Evolutionary conservation across 2,797 vertebrate genomes (phyloP).

Genomic region (Tapirus indicus): DNA sequence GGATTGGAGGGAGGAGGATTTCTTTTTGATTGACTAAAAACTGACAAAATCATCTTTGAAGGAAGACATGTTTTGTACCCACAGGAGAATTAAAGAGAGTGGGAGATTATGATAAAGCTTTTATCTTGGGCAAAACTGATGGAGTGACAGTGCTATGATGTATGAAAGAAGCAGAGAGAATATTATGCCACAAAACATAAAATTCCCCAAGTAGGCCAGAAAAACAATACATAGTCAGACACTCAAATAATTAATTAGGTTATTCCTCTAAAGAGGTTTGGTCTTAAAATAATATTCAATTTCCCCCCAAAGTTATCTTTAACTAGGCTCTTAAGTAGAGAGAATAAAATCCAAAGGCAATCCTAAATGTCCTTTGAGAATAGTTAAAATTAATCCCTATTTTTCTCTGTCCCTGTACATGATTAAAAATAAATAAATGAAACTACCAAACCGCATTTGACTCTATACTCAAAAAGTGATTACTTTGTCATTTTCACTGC

Average conservation of each 20-base stretch:
- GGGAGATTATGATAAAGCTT: conserved; percentile 35
- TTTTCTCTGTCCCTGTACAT: conserved; percentile 42
- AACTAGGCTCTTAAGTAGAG: conserved; percentile 15
- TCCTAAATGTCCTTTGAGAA: neutral
- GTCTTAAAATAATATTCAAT: conserved; percentile 54
- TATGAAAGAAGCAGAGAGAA: conserved; percentile 63
- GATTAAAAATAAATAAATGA: conserved; percentile 73
- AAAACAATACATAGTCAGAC: neutral
- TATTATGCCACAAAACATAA: conserved; percentile 55
- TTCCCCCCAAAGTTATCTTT: neutral
- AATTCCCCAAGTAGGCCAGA: neutral
- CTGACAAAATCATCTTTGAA: neutral
- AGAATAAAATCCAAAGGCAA: neutral
- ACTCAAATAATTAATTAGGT: conserved; percentile 19
- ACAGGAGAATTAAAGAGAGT: conserved; percentile 13
- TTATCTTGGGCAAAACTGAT: conserved; percentile 64
- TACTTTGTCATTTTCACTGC: conserved; percentile 61
- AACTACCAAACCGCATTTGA: conserved; percentile 56
- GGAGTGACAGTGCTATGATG: neutral
- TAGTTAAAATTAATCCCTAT: conserved; percentile 45
- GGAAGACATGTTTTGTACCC: conserved; percentile 1
- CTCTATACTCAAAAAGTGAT: conserved; percentile 49
- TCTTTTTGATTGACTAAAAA: conserved; percentile 51
- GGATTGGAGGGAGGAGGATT: neutral
- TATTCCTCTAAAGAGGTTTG: conserved; percentile 32